A percentile compares a stretch with the other conserved stretches of the same genome.
Evolutionary conservation across 2,888 invertebrate genomes (phyloP).

Genomic region (Ptycholaimellus sp.): DNA sequence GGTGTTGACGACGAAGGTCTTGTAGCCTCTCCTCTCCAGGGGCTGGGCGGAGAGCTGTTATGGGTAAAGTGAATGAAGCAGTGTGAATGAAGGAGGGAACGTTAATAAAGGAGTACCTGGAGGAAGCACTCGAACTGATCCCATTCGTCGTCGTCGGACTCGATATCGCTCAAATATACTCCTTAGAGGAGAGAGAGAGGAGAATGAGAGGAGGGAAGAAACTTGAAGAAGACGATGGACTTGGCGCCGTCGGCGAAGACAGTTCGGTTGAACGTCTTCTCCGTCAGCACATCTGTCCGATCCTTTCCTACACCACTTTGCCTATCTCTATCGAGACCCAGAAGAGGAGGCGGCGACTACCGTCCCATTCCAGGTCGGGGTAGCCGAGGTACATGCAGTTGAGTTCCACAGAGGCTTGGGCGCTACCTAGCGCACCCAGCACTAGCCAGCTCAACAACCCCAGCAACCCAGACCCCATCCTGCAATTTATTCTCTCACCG

Average conservation of each 20-base stretch:
- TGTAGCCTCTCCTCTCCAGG: conserved; percentile 25
- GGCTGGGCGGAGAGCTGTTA: conserved; percentile 23
- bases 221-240: conserved; percentile 24
- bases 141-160: conserved; percentile 22
- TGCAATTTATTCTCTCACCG: no score
- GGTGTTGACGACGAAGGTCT: conserved; percentile 25
- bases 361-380: conserved; percentile 25
- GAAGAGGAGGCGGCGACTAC: no score
- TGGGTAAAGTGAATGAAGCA: conserved; percentile 1
- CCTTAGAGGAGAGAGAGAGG: no score
- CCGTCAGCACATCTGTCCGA: conserved; percentile 14
- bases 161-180: no score
- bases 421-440: no score
- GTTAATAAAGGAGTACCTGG: conserved; percentile 13
- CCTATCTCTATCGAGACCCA: no score
- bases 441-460: no score
- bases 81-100: no score
- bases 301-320: no score
- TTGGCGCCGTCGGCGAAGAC: conserved; percentile 24
- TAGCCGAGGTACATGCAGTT: conserved; percentile 26
- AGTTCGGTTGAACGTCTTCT: conserved; percentile 25
- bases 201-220: no score
- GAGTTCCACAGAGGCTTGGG: no score
- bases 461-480: no score
- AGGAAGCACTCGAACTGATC: conserved; percentile 26